These are phyloP conservation scores for Muraenolepis orangiensis DNA, from an alignment of 2,797 vertebrate species.

Conservation along the genomic window DNA sequence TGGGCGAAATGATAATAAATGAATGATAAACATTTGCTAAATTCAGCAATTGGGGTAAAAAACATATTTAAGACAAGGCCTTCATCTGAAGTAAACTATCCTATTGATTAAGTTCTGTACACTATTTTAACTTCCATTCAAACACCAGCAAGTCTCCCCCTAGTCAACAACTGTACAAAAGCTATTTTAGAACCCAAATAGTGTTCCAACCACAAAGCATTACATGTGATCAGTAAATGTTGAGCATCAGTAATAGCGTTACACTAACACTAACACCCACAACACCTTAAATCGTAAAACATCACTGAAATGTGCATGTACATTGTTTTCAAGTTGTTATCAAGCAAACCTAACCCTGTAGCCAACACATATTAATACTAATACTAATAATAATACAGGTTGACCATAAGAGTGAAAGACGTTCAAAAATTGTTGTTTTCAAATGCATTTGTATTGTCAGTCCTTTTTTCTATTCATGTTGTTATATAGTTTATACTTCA, in stretches of 20 bases:
- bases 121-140: slow-evolving; percentile 10
- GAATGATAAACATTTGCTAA: slow-evolving; percentile 28
- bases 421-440: not conserved
- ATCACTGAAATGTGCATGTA: slow-evolving; percentile 1
- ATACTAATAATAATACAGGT: not conserved
- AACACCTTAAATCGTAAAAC: not conserved
- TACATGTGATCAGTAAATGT: not conserved
- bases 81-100: slow-evolving; percentile 76
- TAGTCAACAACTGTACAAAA: not conserved
- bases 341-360: not conserved
- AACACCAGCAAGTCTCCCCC: slow-evolving; percentile 15
- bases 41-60: slow-evolving; percentile 35
- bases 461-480: not conserved
- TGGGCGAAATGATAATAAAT: slow-evolving; percentile 67
- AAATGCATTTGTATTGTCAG: not conserved
- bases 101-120: slow-evolving; percentile 60
- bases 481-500: not conserved
- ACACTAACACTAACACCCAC: slow-evolving; percentile 2
- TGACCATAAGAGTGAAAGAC: not conserved
- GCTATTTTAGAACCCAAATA: not conserved
- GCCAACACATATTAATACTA: not conserved
- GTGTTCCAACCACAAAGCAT: not conserved
- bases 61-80: slow-evolving; percentile 75
- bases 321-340: not conserved
- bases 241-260: slow-evolving; percentile 3